Percentiles rank a stretch among this genome's conserved stretches.
Evolutionary conservation across 1,140 invertebrate species (phyloP).

Genomic region (Drosophila watanabei): DNA sequence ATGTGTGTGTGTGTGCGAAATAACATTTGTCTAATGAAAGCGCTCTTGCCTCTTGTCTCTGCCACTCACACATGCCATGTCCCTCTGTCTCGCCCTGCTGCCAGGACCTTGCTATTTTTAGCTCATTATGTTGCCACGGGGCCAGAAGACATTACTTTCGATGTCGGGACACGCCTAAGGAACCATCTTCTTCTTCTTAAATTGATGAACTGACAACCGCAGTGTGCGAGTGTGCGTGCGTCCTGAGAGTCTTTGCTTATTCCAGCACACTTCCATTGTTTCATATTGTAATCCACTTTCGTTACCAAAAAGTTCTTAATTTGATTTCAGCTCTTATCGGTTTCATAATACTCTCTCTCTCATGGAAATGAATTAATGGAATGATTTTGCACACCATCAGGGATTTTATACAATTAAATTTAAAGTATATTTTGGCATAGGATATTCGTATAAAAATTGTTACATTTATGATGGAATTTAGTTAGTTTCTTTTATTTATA

Average conservation of each 20-base stretch:
- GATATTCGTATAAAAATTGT: neutral
- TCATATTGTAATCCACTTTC: constrained; percentile 13
- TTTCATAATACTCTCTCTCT: neutral
- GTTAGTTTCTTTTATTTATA: too few species aligned
- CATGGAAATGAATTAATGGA: neutral
- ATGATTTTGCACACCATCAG: neutral
- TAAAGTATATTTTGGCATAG: neutral
- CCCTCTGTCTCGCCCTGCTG: constrained; percentile 10
- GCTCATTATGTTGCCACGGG: constrained; percentile 65
- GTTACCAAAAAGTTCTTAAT: constrained; percentile 10
- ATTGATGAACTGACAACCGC: constrained; percentile 32
- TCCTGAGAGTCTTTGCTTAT: neutral
- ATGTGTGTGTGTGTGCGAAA: constrained; percentile 53
- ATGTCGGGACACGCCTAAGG: constrained; percentile 39
- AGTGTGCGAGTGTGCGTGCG: neutral
- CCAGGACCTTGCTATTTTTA: constrained; percentile 59
- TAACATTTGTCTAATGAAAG: constrained; percentile 77
- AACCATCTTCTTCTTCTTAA: constrained; percentile 20
- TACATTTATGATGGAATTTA: too few species aligned
- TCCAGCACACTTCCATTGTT: constrained; percentile 11
- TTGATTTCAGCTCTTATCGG: constrained; percentile 6
- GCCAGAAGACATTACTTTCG: constrained; percentile 35
- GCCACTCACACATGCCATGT: neutral
- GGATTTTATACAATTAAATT: neutral
- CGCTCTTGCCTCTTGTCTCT: constrained; percentile 26